Base-by-base conservation (phyloP, 1,140 invertebrate genomes). In the Meloidogyne floridensis region DNA sequence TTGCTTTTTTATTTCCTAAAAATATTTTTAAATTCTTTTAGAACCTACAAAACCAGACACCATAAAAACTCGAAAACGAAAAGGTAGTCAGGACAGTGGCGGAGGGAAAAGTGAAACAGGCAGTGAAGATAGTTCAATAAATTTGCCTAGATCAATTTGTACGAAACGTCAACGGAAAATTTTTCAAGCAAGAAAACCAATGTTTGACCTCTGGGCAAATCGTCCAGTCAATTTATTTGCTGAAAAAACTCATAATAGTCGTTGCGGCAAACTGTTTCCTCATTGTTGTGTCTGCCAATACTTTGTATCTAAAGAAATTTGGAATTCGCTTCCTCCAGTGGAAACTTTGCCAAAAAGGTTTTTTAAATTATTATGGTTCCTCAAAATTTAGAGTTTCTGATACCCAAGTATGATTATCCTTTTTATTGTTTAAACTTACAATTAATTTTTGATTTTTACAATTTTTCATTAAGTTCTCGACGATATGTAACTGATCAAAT, bases 251-350 rank as follows among this genome's bases (percentile, higher is more conserved):
- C 56, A 81, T 47, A 77, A 80, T 56, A 51, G n/a, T n/a, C 53
- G 54, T n/a, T 59, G 59, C 11, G 81, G 47, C 10, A 53, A 54
- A 32, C 53, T 56, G 13, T 83, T 43, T 72, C 82, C 83, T 56
- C 82, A 83, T 73, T 83, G 74, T 42, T 59, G 73, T 80, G 82
- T 83, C 10, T 83, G 82, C 56, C 82, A 83, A 47, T 85, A 85
- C 32, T 83, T 83, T 72, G 2, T 84, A 43, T 71, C 75, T 13
- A 71, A 71, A 73, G 74, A 65, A 18, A 72, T 76, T 42, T 76
- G 56, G 80, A 74, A 43, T n/a, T 20, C 56, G 11, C 10, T 56
- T 47, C 11, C 80, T 2, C 18, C n/a, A 47, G 77, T 69, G n/a
- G 80, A 80, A 13, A 76, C 20, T 9, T 20, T 80, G 20, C 72